These are phyloP conservation scores for Hirtodrosophila trivittata DNA, from an alignment of 2,888 invertebrate species.

Conservation along the genomic window DNA sequence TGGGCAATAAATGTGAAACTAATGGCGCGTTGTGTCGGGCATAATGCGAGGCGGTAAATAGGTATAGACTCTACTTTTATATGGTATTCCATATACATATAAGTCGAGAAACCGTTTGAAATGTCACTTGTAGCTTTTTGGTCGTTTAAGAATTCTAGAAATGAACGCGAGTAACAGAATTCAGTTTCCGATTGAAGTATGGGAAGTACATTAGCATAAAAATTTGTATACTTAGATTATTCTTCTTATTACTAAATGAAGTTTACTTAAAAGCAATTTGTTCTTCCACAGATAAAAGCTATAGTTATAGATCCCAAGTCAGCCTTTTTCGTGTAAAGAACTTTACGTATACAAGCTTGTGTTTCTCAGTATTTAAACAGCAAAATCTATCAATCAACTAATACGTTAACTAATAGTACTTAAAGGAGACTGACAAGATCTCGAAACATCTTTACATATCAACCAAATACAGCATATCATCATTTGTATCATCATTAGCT, in stretches of 20 bases:
- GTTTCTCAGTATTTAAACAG: neutral
- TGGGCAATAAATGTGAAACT: constrained; percentile 47
- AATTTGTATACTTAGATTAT: too few relatives aligned
- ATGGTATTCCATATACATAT: too few relatives aligned
- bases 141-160: constrained; percentile 10
- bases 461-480: too few relatives aligned
- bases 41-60: constrained; percentile 43
- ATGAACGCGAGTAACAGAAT: too few relatives aligned
- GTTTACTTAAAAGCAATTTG: too few relatives aligned
- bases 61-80: constrained; percentile 21
- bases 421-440: constrained; percentile 20
- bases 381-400: too few relatives aligned
- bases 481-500: neutral
- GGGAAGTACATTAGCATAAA: too few relatives aligned
- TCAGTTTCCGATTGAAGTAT: too few relatives aligned
- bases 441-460: constrained; percentile 4
- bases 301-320: neutral
- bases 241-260: too few relatives aligned
- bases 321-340: constrained; percentile 16
- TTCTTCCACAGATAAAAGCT: too few relatives aligned
- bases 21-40: constrained; percentile 44
- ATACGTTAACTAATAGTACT: too few relatives aligned
- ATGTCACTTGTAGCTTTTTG: constrained; percentile 5
- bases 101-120: constrained; percentile 13
- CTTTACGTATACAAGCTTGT: constrained; percentile 6